Conservation (phyloP, 2,113 vertebrate species). For the Takifugu bimaculatus region DNA sequence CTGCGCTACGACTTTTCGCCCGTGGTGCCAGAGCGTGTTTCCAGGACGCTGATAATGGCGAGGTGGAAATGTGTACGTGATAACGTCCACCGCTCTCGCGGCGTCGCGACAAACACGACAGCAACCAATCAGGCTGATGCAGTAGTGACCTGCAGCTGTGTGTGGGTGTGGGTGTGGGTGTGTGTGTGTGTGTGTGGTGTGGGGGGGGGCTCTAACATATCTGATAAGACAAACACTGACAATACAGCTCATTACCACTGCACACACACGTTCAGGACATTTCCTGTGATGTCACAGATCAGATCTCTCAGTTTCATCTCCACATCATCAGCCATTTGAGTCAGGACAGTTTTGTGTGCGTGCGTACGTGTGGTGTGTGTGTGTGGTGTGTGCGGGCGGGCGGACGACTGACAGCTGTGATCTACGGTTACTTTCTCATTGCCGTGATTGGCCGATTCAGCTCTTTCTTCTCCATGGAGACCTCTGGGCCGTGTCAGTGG, state of each 20-base stretch:
- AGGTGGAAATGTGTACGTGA: conserved; percentile 8
- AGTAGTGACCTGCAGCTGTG: conserved; percentile 6
- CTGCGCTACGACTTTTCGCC: too few species aligned
- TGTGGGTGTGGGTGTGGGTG: not conserved
- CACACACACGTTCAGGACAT: not conserved
- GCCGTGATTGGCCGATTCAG: conserved; percentile 12
- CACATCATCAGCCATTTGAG: not conserved
- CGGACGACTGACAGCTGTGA: conserved; percentile 14
- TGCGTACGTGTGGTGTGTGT: conserved; percentile 9
- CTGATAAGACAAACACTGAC: not conserved
- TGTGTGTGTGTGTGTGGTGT: conserved; percentile 20
- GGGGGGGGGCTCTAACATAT: not conserved
- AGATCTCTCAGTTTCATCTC: too few species aligned
- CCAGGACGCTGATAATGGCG: not conserved
- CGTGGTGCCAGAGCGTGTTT: not conserved
- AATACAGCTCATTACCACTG: conserved; percentile 1
- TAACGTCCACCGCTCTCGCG: not conserved
- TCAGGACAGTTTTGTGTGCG: not conserved
- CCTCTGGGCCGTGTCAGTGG: too few species aligned
- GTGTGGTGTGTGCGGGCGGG: not conserved
- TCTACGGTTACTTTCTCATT: conserved; percentile 5
- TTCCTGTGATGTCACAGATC: too few species aligned
- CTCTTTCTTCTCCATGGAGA: too few species aligned
- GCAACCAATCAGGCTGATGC: conserved; percentile 11
- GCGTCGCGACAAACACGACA: not conserved